phyloP scores from a whole-genome alignment of 2,888 invertebrate species.

The Yponomeuta cagnagella region DNA sequence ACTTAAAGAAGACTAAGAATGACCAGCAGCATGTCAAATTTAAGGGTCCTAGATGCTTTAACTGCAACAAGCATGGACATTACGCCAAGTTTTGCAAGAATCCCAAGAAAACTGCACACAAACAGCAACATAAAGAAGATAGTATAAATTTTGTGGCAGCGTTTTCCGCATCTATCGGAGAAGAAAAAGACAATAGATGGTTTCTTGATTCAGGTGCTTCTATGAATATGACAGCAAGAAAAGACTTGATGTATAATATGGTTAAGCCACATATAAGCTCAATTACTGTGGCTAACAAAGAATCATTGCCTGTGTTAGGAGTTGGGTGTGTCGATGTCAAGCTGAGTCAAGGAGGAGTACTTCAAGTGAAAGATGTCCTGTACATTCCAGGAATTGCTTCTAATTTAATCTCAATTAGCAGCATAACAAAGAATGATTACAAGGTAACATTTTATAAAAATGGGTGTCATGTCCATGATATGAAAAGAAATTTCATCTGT shows the following conservation, averaged over 20 bases:
- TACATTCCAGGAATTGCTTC: slow-evolving; percentile 27
- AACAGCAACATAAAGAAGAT: no score
- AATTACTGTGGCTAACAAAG: slow-evolving; percentile 25
- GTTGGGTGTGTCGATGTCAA: slow-evolving; percentile 10
- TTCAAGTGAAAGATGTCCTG: slow-evolving; percentile 26
- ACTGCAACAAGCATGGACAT: slow-evolving; percentile 22
- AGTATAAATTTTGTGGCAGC: slow-evolving; percentile 24
- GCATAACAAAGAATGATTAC: slow-evolving; percentile 23
- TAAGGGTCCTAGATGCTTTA: slow-evolving; percentile 25
- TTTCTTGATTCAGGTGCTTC: slow-evolving; percentile 15
- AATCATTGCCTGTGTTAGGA: slow-evolving; percentile 22
- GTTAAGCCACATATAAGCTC: slow-evolving; percentile 16
- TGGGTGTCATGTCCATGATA: slow-evolving; percentile 20
- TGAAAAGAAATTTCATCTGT: slow-evolving; percentile 17
- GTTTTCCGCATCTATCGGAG: slow-evolving; percentile 21
- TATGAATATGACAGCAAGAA: slow-evolving; percentile 12
- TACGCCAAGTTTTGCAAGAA: slow-evolving; percentile 19
- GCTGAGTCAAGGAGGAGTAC: slow-evolving; percentile 10
- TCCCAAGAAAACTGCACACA: slow-evolving; percentile 12
- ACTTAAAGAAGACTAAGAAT: background rate
- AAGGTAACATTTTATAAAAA: slow-evolving; percentile 23
- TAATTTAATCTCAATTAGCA: slow-evolving; percentile 26
- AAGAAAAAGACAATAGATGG: slow-evolving; percentile 13
- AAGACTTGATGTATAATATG: slow-evolving; percentile 10
- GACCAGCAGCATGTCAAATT: slow-evolving; percentile 12